These are phyloP conservation scores for Austrofundulus limnaeus DNA, from an alignment of 2,113 vertebrate species.

Conservation along the genomic window DNA sequence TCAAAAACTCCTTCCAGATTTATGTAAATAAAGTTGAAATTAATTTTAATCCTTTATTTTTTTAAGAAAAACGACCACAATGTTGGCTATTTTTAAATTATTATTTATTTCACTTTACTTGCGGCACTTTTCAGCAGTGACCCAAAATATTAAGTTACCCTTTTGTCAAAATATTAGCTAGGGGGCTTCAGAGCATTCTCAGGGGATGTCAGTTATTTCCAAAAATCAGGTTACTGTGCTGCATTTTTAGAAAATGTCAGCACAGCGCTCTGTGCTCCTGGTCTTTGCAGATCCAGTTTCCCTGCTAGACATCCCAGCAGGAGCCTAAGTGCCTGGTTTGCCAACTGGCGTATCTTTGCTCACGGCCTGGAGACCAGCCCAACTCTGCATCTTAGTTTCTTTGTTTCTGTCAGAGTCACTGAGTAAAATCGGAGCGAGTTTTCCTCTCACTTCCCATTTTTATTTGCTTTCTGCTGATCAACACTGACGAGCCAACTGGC, in stretches of 20 bases:
- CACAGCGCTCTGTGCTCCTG: conserved; percentile 33
- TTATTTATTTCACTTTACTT: conserved; percentile 4
- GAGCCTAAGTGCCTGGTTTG: conserved; percentile 45
- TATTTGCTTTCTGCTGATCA: conserved; percentile 46
- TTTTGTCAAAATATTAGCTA: conserved; percentile 24
- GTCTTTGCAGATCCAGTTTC: conserved; percentile 37
- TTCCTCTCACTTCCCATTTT: conserved; percentile 50
- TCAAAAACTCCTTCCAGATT: not conserved
- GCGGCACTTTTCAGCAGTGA: conserved; percentile 9
- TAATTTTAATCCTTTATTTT: not conserved
- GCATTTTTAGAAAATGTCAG: conserved; percentile 30
- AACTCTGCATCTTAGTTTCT: conserved; percentile 59
- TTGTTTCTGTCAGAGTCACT: conserved; percentile 52
- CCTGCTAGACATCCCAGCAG: conserved; percentile 50
- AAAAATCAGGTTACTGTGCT: conserved; percentile 29
- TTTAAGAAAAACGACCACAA: not conserved
- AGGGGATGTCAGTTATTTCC: conserved; percentile 3
- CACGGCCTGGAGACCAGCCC: conserved; percentile 54
- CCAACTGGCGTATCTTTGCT: conserved; percentile 58
- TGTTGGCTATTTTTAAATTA: too few relatives aligned
- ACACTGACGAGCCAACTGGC: conserved; percentile 49
- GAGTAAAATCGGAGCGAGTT: conserved; percentile 57
- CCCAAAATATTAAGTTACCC: conserved; percentile 15
- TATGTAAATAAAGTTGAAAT: not conserved
- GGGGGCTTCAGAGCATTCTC: not conserved